Evolutionary conservation across 2,113 vertebrate species (phyloP), one percentile per base, ranked within the genome.

Genomic region (Grus americana): DNA sequence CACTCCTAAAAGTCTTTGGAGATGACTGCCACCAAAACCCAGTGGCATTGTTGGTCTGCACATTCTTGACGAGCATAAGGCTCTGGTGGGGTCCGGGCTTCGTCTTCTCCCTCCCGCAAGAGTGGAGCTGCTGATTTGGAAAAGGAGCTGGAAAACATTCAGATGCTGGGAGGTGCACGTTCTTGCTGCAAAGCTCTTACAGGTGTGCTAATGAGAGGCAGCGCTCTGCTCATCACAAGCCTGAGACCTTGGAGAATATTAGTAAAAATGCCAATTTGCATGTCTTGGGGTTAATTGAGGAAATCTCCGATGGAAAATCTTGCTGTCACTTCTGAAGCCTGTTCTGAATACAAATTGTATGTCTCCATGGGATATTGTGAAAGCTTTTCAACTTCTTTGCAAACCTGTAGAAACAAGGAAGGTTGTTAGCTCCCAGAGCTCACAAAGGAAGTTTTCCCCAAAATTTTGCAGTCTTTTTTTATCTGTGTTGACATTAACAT

Each of bases 261-360:
- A 79, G 88, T 58, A 91, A 96, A 97, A 97, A 92, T 82, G 91
- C 95, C 95, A 96, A 82, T 97, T 97, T 97, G 86, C 91, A 76
- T 79, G 94, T 85, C 91, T 92, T 97, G 95, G 96, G 95, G 91
- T 96, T 97, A 97, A 97, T 92, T 97, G 96, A 95, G 92, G 97
- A 96, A 95, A 93, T 96, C 92, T 97, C 92, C 1, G 2, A 85
- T 76, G 95, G 88, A 95, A 96, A 95, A 95, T 91, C 80, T 93
- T 40, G 49, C 94, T 97, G 96, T 93, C 93, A 71, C 66, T 95
- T 83, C 74, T 32, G 90, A 66, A 83, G 67, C 79, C 32, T 5
- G 85, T 44, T 95, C 93, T 83, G 96, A 96, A 97, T 96, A 90
- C 72, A 90, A 90, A 97, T 94, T 26, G 6, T 29, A 4, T 18